Evolutionary conservation across 2,113 vertebrate genomes (phyloP), one percentile per base, ranked within the genome.

Genomic region (Colinus virginianus): DNA sequence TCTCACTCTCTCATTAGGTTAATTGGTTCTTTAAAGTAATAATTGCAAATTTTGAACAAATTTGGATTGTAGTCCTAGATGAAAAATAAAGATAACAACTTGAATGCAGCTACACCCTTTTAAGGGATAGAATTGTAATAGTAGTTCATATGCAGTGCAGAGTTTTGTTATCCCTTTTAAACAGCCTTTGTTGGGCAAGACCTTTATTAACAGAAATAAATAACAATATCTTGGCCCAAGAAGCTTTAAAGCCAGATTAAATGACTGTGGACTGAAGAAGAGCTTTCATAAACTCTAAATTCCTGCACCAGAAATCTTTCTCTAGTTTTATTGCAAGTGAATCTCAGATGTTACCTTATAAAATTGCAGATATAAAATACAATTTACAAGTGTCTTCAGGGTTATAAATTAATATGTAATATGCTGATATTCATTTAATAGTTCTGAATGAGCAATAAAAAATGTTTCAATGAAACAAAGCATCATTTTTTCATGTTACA

Each of bases 181-280:
- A 56, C 13, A 53, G 12, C 43, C 21, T 69, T 17, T 72, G 6
- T 63, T 84, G n/a, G 18, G 30, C 13, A 61, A 94, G 40, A 46
- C 1, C 21, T n/a, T 75, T 87, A 66, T 91, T 86, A 81, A 84
- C 70, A 72, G 56, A 94, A 92, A 90, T 84, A 88, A 92, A 88
- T 53, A 90, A 46, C 22, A 34, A 16, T 67, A 51, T 76, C 13
- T 42, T 63, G 26, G 62, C 12, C n/a, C 23, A 78, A 78, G 34
- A 72, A 89, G 21, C 3, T 92, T 78, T 84, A 88, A 80, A 75
- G 13, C 13, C 21, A 76, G 36, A 78, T 20, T 2, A 89, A 93
- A 70, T 55, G 1, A 15, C 32, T 46, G 19, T 28, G 46, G 45
- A 62, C 34, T 67, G 49, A 74, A 79, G 32, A 2, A 93, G 19